Evolutionary conservation across 2,113 vertebrate genomes (phyloP).

Genomic region (Upupa epops): DNA sequence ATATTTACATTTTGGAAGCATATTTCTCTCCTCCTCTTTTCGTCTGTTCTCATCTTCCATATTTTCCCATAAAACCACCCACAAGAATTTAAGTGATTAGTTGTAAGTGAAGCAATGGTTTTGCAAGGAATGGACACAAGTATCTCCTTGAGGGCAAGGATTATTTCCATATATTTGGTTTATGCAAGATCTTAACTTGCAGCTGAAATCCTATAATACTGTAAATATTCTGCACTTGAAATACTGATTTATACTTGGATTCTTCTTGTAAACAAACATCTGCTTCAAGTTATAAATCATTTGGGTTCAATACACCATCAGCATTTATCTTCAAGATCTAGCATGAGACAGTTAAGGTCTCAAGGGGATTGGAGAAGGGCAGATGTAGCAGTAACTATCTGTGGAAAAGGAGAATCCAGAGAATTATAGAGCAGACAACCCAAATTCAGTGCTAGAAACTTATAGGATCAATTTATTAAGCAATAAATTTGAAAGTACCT

Average conservation of each 20-base stretch:
- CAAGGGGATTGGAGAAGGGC: background rate
- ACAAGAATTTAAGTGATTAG: background rate
- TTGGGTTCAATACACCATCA: background rate
- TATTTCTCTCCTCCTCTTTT: background rate
- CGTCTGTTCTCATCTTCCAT: background rate
- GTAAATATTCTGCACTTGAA: background rate
- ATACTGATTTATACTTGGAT: background rate
- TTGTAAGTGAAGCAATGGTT: background rate
- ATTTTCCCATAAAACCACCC: background rate
- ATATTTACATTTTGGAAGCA: background rate
- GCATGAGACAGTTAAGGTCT: background rate
- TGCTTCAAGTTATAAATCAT: background rate
- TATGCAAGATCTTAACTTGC: background rate
- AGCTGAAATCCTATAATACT: background rate
- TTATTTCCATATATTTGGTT: background rate
- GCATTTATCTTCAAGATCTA: background rate
- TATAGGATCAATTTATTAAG: constrained; percentile 34
- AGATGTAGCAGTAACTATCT: background rate
- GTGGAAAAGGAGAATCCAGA: background rate
- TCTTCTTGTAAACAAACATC: background rate
- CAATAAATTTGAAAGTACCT: background rate
- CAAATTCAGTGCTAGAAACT: background rate
- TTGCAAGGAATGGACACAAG: background rate
- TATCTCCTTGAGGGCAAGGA: background rate
- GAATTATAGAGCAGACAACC: background rate